Base-by-base conservation (phyloP, 2,888 invertebrate species). In the Salticus scenicus region DNA sequence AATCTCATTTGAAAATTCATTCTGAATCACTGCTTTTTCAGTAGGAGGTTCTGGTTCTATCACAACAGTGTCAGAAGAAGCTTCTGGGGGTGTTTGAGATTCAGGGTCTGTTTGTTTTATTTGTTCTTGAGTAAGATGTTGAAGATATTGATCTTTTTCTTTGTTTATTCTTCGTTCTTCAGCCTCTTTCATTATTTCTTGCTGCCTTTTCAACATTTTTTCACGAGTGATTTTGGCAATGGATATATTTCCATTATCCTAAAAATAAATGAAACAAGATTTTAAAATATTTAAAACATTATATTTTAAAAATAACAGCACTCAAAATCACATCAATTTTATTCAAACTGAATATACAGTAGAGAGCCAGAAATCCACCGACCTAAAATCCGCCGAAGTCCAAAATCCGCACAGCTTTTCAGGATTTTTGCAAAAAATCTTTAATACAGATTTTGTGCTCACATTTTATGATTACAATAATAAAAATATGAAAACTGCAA, bases 151-250 rank as follows among this genome's bases (percentile, higher is more conserved):
- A 12, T 79, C 78, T 1, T 63, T 70, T 17, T 83, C 87, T 51
- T 42, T 64, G 31, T 27, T 70, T 1, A 72, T 33, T 42, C 83
- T 64, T 28, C 75, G 74, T 47, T 87, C 87, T 63, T 87, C 87
- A 10, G 87, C 87, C 75, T 87, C 87, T 63, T 83, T 83, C 75
- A 83, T 75, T 20, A 83, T 79, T 33, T 87, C 83, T 72, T 87
- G 87, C 17, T 87, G 87, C 10, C 87, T 47, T 57, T 87, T 83
- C 24, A 87, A 42, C 78, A 87, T 79, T 31, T 83, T 87, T 28
- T 87, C 79, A n/a, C 83, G 69, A 20, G 87, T 87, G 12, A 87
- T 87, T 75, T 83, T 87, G 28, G 87, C 76, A 24, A 87, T 83
- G 10, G 87, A 87, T 57, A 87, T 83, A 42, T 78, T 83, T 12